A percentile compares a stretch with the other conserved stretches of the same genome.
Evolutionary conservation across 1,140 invertebrate genomes (phyloP).

Genomic region (Neoseiulus cucumeris): DNA sequence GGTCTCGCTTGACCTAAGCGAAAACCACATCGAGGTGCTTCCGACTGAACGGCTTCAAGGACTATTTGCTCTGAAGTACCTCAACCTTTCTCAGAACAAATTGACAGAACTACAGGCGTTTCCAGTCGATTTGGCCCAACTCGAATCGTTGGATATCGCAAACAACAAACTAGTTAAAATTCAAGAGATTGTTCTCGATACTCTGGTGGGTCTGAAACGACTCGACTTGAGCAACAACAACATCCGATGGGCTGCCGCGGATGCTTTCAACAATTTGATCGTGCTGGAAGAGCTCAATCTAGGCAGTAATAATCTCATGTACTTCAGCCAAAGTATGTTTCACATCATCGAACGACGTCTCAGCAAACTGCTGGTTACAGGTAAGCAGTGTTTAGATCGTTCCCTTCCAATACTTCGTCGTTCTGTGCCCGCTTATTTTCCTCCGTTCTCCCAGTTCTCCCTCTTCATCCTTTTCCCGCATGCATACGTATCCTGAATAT

Average conservation of each 20-base stretch:
- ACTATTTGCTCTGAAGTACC: constrained; percentile 41
- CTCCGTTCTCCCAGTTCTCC: constrained; percentile 11
- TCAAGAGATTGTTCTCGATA: constrained; percentile 41
- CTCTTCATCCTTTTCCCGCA: neutral
- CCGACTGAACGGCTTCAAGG: constrained; percentile 64
- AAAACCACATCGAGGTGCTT: constrained; percentile 59
- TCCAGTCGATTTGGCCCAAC: constrained; percentile 45
- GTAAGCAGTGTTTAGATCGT: constrained; percentile 19
- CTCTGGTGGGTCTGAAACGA: constrained; percentile 48
- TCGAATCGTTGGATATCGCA: constrained; percentile 53
- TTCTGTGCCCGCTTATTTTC: too few relatives aligned
- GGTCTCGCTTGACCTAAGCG: constrained; percentile 54
- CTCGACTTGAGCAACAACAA: constrained; percentile 59
- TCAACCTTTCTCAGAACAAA: constrained; percentile 62
- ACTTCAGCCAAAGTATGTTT: constrained; percentile 42
- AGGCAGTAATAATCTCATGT: constrained; percentile 59
- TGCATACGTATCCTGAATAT: too few relatives aligned
- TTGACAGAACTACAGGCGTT: constrained; percentile 63
- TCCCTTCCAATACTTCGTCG: too few relatives aligned
- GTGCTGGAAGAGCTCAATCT: constrained; percentile 58
- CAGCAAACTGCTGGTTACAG: constrained; percentile 28
- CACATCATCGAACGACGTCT: constrained; percentile 21
- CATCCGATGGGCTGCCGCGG: constrained; percentile 50
- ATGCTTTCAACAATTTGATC: constrained; percentile 54
- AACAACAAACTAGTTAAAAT: constrained; percentile 58